A percentile compares a stretch with the other conserved stretches of the same genome.
These are phyloP conservation scores for Festucalex cinctus DNA, from an alignment of 2,113 vertebrate genomes.

Conservation along the genomic window DNA sequence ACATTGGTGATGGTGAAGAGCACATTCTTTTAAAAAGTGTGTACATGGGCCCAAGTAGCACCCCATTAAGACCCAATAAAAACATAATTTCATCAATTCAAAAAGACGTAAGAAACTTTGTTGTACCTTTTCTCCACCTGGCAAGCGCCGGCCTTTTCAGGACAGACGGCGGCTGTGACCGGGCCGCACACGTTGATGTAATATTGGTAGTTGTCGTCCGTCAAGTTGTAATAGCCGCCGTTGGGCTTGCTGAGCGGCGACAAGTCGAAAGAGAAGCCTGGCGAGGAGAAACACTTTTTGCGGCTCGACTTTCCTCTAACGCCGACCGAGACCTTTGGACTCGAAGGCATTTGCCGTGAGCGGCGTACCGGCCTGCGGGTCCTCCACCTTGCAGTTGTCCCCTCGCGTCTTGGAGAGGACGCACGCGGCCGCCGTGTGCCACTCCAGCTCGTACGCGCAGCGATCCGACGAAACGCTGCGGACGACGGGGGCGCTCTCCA, in stretches of 20 bases:
- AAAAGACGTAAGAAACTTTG: background rate
- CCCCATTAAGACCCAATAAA: background rate
- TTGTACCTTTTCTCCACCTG: slow-evolving; percentile 78
- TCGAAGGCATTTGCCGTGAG: background rate
- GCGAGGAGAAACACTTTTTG: background rate
- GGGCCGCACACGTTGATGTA: slow-evolving; percentile 83
- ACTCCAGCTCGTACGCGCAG: slow-evolving; percentile 85
- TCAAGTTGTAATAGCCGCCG: slow-evolving; percentile 67
- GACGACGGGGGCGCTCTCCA: slow-evolving; percentile 84
- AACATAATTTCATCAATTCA: background rate
- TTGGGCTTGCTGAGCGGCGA: slow-evolving; percentile 77
- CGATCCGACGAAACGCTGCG: slow-evolving; percentile 50
- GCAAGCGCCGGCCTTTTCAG: slow-evolving; percentile 78
- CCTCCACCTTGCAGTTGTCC: slow-evolving; percentile 84
- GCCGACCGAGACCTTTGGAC: no score
- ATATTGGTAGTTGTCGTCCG: slow-evolving; percentile 73
- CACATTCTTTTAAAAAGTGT: no score
- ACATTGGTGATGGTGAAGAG: no score
- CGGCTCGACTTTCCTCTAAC: background rate
- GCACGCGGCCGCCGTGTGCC: slow-evolving; percentile 88
- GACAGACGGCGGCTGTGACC: slow-evolving; percentile 65
- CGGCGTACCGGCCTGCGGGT: slow-evolving; percentile 81
- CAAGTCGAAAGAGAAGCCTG: slow-evolving; percentile 87
- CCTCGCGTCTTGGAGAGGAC: slow-evolving; percentile 83
- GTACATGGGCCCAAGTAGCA: no score